Percentiles rank a stretch among this genome's conserved stretches.
Conservation (phyloP, 2,113 vertebrate genomes). For the Callipepla squamata region DNA sequence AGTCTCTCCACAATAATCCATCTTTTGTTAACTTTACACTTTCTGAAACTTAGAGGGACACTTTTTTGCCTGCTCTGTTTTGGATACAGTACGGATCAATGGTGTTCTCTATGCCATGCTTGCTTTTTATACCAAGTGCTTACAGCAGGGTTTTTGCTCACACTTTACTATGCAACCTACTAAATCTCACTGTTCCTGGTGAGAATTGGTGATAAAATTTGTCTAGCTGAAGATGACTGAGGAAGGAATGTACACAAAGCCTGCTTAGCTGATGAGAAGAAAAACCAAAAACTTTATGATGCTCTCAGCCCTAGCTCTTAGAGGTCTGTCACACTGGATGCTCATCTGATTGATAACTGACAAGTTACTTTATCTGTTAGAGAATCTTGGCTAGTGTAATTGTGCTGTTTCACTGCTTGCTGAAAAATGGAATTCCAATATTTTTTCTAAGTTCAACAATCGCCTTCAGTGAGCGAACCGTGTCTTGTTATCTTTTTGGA, state of each 20-base stretch:
- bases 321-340: neutral
- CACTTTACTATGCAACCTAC: too few species aligned
- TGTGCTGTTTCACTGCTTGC: neutral
- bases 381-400: neutral
- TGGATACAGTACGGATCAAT: too few species aligned
- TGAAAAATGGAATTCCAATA: neutral
- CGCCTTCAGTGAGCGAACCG: neutral
- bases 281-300: neutral
- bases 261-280: neutral
- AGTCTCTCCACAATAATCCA: neutral
- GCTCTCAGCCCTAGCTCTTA: neutral
- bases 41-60: too few species aligned
- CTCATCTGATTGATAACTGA: neutral
- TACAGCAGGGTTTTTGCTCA: too few species aligned
- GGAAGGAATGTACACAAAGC: neutral
- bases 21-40: neutral
- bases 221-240: neutral
- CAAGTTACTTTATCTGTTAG: neutral
- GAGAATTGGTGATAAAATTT: neutral
- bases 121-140: too few species aligned
- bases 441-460: neutral
- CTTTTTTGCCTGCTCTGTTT: too few species aligned
- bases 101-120: too few species aligned
- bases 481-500: neutral
- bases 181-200: neutral